These are phyloP conservation scores for Aplodontia rufa DNA, from an alignment of 2,113 vertebrate genomes.

Conservation along the genomic window DNA sequence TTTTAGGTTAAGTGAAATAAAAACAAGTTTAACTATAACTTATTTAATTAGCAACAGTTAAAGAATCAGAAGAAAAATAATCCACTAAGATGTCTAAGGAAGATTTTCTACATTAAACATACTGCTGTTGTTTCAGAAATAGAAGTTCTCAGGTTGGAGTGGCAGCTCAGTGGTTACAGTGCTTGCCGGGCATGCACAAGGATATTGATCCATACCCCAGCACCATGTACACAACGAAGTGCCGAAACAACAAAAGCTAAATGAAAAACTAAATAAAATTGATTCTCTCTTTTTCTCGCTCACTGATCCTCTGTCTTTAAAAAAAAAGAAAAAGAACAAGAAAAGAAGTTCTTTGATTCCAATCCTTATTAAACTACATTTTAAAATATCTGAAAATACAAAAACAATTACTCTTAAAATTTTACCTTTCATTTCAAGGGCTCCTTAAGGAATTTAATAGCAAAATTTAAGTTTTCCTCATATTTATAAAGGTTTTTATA, in stretches of 20 bases:
- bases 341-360: background rate
- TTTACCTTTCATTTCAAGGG: background rate
- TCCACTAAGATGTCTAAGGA: background rate
- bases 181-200: no score
- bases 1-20: background rate
- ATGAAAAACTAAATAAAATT: no score
- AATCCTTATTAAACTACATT: conserved; percentile 3
- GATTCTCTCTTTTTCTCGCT: no score
- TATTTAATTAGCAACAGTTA: conserved; percentile 21
- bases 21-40: background rate
- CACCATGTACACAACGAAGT: no score
- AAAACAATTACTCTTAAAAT: background rate
- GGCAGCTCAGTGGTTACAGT: no score
- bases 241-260: no score
- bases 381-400: conserved; percentile 22
- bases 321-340: no score
- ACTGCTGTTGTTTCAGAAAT: background rate
- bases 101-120: background rate
- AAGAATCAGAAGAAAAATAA: background rate
- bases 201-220: no score
- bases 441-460: background rate
- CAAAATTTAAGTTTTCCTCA: conserved; percentile 21
- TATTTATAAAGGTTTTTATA: background rate
- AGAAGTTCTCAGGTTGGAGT: no score
- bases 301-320: no score